phyloP scores from a whole-genome alignment of 2,113 vertebrate species.

The Orientallactaga bullata region DNA sequence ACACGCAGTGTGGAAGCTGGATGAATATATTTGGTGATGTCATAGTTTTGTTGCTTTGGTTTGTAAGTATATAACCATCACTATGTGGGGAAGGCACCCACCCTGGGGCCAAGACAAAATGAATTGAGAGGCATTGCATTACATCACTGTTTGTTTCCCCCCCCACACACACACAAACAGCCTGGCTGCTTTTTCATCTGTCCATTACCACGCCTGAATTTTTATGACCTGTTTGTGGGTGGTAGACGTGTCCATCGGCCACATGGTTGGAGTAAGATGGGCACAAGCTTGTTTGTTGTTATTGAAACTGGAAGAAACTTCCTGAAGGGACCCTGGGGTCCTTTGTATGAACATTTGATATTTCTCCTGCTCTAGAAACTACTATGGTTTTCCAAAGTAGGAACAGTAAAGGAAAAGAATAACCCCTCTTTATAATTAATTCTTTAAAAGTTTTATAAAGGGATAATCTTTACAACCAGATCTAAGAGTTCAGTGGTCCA shows the following conservation, averaged over 20 bases:
- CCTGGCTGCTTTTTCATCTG: background rate
- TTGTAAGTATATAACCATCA: background rate
- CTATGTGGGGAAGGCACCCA: background rate
- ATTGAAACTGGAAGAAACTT: background rate
- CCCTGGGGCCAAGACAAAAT: background rate
- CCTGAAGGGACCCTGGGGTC: background rate
- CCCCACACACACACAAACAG: background rate
- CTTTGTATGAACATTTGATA: background rate
- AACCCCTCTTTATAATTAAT: background rate
- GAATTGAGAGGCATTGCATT: background rate
- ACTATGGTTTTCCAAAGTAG: too few species aligned
- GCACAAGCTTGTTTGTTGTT: background rate
- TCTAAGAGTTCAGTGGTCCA: background rate
- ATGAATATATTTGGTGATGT: too few species aligned
- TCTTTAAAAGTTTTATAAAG: slow-evolving; percentile 11
- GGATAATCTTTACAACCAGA: background rate
- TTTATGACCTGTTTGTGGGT: background rate
- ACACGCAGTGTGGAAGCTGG: too few species aligned
- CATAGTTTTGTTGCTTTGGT: background rate
- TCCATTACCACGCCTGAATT: background rate
- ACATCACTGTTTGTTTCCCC: background rate
- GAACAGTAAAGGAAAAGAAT: background rate
- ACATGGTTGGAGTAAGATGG: background rate
- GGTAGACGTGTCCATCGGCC: background rate
- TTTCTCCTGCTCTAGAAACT: background rate